phyloP scores from a whole-genome alignment of 2,888 invertebrate species.

The Leptothorax acervorum region DNA sequence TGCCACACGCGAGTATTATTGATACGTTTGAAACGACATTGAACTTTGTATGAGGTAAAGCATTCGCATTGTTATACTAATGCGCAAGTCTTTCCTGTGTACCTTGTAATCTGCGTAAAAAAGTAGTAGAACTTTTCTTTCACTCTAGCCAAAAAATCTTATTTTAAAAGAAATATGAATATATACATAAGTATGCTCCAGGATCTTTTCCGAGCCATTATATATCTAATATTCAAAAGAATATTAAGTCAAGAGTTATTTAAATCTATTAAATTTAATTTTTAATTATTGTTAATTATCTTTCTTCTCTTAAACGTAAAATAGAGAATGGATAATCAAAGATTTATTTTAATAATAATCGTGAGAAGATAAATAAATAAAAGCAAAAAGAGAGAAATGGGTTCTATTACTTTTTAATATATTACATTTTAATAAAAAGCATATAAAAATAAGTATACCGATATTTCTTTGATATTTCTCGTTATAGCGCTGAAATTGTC shows the following conservation, averaged over 20 bases:
- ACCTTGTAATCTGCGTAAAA: not conserved
- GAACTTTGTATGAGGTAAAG: conserved; percentile 1
- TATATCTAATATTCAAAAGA: not conserved
- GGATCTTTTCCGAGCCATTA: not conserved
- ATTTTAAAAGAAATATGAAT: not conserved
- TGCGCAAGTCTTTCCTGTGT: not conserved
- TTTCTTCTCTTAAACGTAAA: not conserved
- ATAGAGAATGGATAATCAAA: not conserved
- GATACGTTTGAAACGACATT: conserved; percentile 1
- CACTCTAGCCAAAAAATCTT: not conserved
- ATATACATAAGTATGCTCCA: not conserved
- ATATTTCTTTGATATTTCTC: conserved; percentile 15
- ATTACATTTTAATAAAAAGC: not conserved
- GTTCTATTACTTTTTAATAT: not conserved
- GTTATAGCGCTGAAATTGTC: conserved; percentile 52
- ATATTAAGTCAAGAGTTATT: not conserved
- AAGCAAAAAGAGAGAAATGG: too few relatives aligned
- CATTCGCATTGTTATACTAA: not conserved
- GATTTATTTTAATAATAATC: not conserved
- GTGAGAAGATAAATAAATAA: not conserved
- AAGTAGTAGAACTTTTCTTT: not conserved
- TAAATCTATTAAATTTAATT: not conserved
- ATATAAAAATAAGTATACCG: not conserved
- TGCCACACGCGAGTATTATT: not conserved
- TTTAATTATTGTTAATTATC: not conserved